phyloP scores from a whole-genome alignment of 2,888 invertebrate species.

The Torymus tubicola region DNA sequence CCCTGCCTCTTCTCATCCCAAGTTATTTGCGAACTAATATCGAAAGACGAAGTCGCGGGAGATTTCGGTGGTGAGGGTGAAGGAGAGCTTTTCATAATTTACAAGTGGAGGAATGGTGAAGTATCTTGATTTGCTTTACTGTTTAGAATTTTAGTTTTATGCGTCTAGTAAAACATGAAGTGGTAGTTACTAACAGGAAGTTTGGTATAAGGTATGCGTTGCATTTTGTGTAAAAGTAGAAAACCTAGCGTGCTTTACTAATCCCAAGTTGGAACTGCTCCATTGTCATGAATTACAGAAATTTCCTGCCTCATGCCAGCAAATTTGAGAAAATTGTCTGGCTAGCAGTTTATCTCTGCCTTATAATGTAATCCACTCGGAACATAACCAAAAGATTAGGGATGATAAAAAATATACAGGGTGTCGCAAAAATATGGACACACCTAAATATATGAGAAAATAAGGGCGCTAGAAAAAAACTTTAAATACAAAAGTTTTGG shows the following conservation, averaged over 20 bases:
- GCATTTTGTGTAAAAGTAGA: no score
- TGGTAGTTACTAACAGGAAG: no score
- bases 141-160: no score
- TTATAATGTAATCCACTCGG: constrained; percentile 6
- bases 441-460: no score
- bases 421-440: no score
- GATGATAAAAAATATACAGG: constrained; percentile 16
- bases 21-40: constrained; percentile 41
- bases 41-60: background rate
- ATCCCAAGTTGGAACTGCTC: constrained; percentile 6
- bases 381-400: background rate
- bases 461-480: no score
- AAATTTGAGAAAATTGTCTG: constrained; percentile 12
- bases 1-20: no score
- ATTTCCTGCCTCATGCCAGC: constrained; percentile 19
- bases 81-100: background rate
- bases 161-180: no score
- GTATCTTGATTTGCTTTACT: background rate
- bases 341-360: constrained; percentile 2
- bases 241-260: background rate
- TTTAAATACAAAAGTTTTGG: no score
- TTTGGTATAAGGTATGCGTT: no score
- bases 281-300: constrained; percentile 13
- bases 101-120: background rate
- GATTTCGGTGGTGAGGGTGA: background rate